A percentile compares a stretch with the other conserved stretches of the same genome.
phyloP scores from a whole-genome alignment of 2,113 vertebrate genomes.

The Vicugna pacos region DNA sequence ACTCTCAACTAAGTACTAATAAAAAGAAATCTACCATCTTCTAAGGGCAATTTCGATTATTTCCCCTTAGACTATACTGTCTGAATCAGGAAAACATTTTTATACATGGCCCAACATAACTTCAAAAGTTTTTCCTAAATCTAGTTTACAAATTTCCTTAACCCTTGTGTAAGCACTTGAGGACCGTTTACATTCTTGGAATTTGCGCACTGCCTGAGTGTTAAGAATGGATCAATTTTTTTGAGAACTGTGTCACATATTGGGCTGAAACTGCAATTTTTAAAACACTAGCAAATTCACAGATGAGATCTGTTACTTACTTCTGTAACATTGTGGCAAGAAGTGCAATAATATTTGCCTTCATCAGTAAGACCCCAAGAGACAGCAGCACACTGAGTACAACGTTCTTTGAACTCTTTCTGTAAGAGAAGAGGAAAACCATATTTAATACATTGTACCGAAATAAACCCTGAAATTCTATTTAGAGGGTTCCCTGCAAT shows the following conservation, averaged over 20 bases:
- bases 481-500: neutral
- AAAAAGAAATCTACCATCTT: neutral
- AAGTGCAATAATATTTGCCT: constrained; percentile 93
- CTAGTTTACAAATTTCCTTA: neutral
- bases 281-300: constrained; percentile 12
- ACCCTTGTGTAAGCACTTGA: neutral
- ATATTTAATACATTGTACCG: neutral
- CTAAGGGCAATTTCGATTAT: constrained; percentile 16
- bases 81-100: neutral
- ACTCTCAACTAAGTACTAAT: neutral
- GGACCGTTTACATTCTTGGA: neutral
- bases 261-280: neutral
- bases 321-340: constrained; percentile 96
- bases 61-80: neutral
- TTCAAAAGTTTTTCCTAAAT: neutral
- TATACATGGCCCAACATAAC: neutral
- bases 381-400: constrained; percentile 91
- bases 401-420: constrained; percentile 90
- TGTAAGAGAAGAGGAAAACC: constrained; percentile 70
- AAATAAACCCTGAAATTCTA: neutral
- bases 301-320: constrained; percentile 85
- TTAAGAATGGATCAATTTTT: neutral
- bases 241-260: neutral
- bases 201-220: neutral
- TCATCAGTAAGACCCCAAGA: constrained; percentile 95